phyloP scores from a whole-genome alignment of 2,113 vertebrate species.

The Anarrhichthys ocellatus region DNA sequence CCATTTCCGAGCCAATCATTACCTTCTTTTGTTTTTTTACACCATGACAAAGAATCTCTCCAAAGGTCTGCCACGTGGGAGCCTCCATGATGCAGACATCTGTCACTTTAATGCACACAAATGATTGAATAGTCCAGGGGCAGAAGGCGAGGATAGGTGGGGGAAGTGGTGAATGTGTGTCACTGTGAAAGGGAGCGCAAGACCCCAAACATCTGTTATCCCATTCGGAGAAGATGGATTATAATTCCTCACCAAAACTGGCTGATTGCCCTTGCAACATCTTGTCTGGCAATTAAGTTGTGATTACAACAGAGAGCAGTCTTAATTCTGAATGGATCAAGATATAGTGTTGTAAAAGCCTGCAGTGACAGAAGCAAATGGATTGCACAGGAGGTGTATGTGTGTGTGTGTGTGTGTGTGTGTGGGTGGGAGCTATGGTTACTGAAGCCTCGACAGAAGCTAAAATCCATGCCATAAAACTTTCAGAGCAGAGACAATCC shows the following conservation, averaged over 20 bases:
- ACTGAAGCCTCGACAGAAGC: conserved; percentile 36
- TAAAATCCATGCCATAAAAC: conserved; percentile 42
- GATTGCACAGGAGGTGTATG: conserved; percentile 21
- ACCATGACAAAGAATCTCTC: conserved; percentile 1
- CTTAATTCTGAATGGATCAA: conserved; percentile 18
- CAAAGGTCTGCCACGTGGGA: conserved; percentile 10
- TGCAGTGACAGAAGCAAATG: conserved; percentile 43
- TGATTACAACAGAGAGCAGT: conserved; percentile 53
- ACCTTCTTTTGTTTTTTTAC: conserved; percentile 32
- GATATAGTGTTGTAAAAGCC: conserved; percentile 36
- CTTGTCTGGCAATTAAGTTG: conserved; percentile 46
- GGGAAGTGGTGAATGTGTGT: conserved; percentile 35
- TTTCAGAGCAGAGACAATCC: conserved; percentile 58
- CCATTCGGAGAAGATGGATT: conserved; percentile 49
- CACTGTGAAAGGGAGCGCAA: conserved; percentile 34
- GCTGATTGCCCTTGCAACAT: conserved; percentile 49
- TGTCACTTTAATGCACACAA: conserved; percentile 58
- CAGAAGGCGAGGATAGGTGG: conserved; percentile 37
- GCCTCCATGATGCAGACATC: conserved; percentile 53
- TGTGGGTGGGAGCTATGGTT: conserved; percentile 13
- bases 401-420: no score
- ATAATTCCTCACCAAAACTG: conserved; percentile 24
- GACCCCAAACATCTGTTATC: conserved; percentile 72
- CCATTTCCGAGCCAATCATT: not conserved
- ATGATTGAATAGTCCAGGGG: conserved; percentile 58